Conservation (phyloP, 1,140 invertebrate species). For the Branchinecta lindahli region DNA sequence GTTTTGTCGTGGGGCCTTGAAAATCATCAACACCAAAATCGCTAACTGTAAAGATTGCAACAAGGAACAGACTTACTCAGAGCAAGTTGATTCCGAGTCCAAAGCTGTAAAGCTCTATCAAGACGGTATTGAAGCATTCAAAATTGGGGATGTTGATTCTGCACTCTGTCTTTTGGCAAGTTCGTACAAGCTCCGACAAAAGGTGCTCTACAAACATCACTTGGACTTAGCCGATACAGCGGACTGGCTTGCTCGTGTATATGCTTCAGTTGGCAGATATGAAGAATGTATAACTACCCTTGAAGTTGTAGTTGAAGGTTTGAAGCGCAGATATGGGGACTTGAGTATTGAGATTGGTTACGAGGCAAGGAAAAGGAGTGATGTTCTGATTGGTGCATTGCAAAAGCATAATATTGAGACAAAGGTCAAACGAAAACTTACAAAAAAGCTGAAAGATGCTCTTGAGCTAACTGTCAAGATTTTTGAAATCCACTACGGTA, state of each 20-base stretch:
- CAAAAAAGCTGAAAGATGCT: constrained; percentile 13
- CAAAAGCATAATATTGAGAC: not conserved
- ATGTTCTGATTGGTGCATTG: constrained; percentile 22
- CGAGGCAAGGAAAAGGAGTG: constrained; percentile 38
- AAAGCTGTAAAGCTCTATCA: constrained; percentile 26
- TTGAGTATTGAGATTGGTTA: constrained; percentile 40
- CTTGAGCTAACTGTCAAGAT: constrained; percentile 16
- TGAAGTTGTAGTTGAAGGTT: constrained; percentile 31
- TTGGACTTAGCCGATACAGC: constrained; percentile 32
- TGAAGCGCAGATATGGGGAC: constrained; percentile 37
- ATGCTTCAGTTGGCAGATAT: constrained; percentile 34
- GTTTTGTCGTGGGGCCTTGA: not conserved
- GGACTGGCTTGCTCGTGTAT: constrained; percentile 38
- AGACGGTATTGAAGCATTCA: constrained; percentile 27
- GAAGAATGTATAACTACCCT: constrained; percentile 33
- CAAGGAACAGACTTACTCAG: constrained; percentile 23
- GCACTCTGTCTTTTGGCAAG: constrained; percentile 32
- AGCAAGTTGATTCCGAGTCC: constrained; percentile 26
- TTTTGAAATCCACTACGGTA: constrained; percentile 17
- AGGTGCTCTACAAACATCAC: constrained; percentile 36
- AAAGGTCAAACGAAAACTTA: not conserved
- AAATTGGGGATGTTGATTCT: constrained; percentile 27
- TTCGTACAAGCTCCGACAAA: constrained; percentile 32
- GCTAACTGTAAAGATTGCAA: constrained; percentile 27
- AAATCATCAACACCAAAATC: constrained; percentile 15